phyloP scores from a whole-genome alignment of 2,797 vertebrate species.

The Podarcis siculus region DNA sequence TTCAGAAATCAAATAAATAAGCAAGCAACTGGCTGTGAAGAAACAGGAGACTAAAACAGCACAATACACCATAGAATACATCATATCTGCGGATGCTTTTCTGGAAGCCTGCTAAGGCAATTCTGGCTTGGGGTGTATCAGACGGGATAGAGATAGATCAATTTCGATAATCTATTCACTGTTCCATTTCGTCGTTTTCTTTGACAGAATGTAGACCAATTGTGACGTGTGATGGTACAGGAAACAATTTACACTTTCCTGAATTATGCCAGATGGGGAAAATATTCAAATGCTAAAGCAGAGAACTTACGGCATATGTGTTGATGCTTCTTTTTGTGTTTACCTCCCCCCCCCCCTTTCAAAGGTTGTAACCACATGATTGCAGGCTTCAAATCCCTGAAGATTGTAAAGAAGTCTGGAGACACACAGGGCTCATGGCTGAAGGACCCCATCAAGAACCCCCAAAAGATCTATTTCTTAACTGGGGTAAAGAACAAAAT shows the following conservation, averaged over 20 bases:
- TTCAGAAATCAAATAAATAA: too few species aligned
- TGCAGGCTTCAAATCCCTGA: constrained; percentile 88
- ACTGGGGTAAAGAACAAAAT: constrained; percentile 83
- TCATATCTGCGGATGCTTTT: background rate
- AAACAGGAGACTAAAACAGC: background rate
- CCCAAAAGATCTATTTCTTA: constrained; percentile 88
- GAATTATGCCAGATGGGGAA: background rate
- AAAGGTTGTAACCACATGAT: constrained; percentile 86
- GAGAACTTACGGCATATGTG: background rate
- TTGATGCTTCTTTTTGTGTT: background rate
- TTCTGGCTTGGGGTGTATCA: background rate
- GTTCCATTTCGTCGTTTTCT: background rate
- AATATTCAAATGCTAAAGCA: constrained; percentile 16
- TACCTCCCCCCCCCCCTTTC: background rate
- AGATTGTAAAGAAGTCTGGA: constrained; percentile 88
- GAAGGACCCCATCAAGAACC: constrained; percentile 85
- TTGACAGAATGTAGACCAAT: background rate
- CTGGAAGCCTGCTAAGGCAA: background rate
- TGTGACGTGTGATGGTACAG: background rate
- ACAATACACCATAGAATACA: background rate
- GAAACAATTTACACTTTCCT: background rate
- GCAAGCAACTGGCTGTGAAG: too few species aligned
- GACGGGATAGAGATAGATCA: background rate
- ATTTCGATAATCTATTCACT: background rate
- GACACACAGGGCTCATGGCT: constrained; percentile 88